Base-by-base conservation (phyloP, 2,113 vertebrate genomes). In the Xenopus borealis region DNA sequence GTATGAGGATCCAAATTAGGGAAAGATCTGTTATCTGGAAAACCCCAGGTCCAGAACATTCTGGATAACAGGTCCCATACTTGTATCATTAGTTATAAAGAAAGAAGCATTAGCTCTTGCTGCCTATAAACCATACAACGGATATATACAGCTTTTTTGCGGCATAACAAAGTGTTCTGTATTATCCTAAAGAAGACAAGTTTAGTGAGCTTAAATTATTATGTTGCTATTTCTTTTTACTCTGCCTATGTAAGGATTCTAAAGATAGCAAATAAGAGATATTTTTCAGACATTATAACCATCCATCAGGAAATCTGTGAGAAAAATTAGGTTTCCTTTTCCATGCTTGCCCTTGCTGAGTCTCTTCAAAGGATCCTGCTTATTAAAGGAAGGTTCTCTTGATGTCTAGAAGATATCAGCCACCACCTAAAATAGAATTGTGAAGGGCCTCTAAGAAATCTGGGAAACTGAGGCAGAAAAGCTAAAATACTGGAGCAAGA, bases 371-470 rank as follows among this genome's bases (percentile, higher is more conserved):
- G 23, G 47, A 55, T 57, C 52, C 67, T 70, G 27, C 66, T 64
- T 77, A 33, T 70, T 27, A 70, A 18, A 77, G 61, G 46, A 57
- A 44, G 13, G 16, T 70, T 77, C 66, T 77, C 47, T 70, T 77
- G 74, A 77, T 64, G 74, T 77, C 33, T 75, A 33, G 40, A 46
- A n/a, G 40, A 67, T 62, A 62, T 27, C n/a, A 57, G 18, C 23
- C 59, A 55, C 59, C 74, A 70, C 66, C 74, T 64, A 57, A 70
- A 70, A 77, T 77, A 77, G 74, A 76, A 69, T 40, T 53, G 58
- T 69, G 33, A 76, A 53, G 19, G 46, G 69, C 66, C 73, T 23
- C 66, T 52, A 66, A 44, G 61, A 58, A 64, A 69, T 66, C 23
- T 69, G 57, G 66, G 20, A 62, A 75, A 75, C 46, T 40, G 45